phyloP scores from a whole-genome alignment of 2,113 vertebrate species.

The Alosa alosa region DNA sequence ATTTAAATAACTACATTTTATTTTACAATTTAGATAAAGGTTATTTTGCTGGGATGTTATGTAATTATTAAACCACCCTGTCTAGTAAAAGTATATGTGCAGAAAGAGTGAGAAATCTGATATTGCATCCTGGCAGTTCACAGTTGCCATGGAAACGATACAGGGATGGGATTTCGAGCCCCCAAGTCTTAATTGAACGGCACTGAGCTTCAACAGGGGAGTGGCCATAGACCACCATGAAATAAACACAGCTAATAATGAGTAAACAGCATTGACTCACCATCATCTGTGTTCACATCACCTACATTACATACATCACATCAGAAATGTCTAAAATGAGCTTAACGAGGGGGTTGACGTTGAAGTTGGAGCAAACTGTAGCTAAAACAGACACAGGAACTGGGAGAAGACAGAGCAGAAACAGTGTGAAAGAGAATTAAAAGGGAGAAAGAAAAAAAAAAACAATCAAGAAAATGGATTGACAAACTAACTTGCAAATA shows the following conservation, averaged over 20 bases:
- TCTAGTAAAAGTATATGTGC: background rate
- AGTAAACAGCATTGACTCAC: background rate
- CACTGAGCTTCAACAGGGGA: background rate
- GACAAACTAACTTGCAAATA: background rate
- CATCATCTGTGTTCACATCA: background rate
- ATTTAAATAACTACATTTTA: background rate
- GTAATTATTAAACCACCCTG: background rate
- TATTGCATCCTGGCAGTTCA: background rate
- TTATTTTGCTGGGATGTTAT: background rate
- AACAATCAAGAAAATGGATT: background rate
- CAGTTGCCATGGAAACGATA: conserved; percentile 8
- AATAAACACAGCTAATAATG: background rate
- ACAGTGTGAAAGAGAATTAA: background rate
- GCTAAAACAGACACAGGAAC: background rate
- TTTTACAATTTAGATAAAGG: background rate
- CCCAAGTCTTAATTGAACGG: background rate
- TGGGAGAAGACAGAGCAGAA: background rate
- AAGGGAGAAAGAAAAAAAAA: background rate
- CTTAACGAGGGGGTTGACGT: background rate
- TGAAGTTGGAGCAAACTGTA: background rate
- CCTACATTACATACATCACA: background rate
- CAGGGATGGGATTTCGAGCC: background rate
- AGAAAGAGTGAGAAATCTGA: background rate
- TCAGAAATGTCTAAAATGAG: background rate
- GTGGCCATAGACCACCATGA: background rate